Conservation (phyloP, 2,888 invertebrate species). For the Chloroclystis v-ata region DNA sequence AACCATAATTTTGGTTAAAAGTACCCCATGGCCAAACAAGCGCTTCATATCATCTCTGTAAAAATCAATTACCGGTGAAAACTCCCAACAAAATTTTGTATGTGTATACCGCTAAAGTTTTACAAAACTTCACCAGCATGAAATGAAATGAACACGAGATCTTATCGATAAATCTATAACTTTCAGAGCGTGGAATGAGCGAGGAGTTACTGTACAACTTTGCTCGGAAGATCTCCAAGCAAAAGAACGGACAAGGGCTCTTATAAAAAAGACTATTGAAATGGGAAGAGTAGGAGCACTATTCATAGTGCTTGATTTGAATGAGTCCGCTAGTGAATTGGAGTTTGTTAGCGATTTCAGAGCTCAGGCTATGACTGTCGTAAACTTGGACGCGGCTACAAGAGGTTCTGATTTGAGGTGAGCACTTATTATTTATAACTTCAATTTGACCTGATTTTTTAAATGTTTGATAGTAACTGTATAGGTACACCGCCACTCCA, state of each 20-base stretch:
- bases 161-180: constrained; percentile 18
- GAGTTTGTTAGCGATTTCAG: constrained; percentile 28
- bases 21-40: too few species aligned
- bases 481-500: too few species aligned
- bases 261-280: constrained; percentile 41
- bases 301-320: constrained; percentile 37
- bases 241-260: constrained; percentile 37
- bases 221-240: constrained; percentile 41
- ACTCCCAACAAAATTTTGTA: neutral
- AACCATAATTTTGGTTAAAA: too few species aligned
- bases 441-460: neutral
- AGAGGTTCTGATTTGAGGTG: constrained; percentile 45
- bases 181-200: constrained; percentile 39
- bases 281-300: constrained; percentile 47
- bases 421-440: constrained; percentile 11
- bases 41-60: too few species aligned
- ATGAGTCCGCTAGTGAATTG: constrained; percentile 16
- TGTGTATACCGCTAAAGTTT: neutral
- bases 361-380: constrained; percentile 35
- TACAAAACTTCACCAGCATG: constrained; percentile 1
- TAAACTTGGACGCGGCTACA: constrained; percentile 46
- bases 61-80: too few species aligned
- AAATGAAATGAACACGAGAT: constrained; percentile 5
- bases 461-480: neutral
- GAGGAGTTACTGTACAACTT: constrained; percentile 39